A percentile compares a stretch with the other conserved stretches of the same genome.
Evolutionary conservation across 1,140 invertebrate species (phyloP).

Genomic region (Hestina assimilis): DNA sequence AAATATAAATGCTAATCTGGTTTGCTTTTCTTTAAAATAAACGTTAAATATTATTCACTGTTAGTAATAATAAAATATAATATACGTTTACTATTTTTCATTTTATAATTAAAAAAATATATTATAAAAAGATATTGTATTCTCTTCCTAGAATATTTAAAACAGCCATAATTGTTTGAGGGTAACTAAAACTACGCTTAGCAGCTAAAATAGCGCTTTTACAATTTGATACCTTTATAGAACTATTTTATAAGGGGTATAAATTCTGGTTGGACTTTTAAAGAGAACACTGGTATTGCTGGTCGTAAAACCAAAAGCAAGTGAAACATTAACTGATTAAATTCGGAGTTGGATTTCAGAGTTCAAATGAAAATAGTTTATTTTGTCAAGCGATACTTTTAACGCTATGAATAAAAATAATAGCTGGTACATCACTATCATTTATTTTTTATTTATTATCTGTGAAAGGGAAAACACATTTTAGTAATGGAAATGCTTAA

Average conservation of each 20-base stretch:
- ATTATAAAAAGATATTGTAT: not conserved
- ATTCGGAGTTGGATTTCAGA: slow-evolving; percentile 28
- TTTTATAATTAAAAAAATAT: not conserved
- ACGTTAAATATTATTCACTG: no score
- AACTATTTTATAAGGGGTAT: slow-evolving; percentile 31
- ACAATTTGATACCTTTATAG: slow-evolving; percentile 5
- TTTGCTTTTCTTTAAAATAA: no score
- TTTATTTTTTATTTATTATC: no score
- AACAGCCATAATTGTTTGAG: not conserved
- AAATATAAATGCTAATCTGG: no score
- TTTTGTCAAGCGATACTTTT: not conserved
- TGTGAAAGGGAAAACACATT: no score
- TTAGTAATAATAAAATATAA: no score
- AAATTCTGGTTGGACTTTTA: slow-evolving; percentile 48
- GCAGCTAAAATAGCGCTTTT: not conserved
- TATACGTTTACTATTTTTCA: no score
- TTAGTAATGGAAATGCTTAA: no score
- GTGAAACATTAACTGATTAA: slow-evolving; percentile 67
- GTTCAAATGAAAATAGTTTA: not conserved
- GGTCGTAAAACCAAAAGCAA: slow-evolving; percentile 53
- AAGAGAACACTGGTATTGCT: slow-evolving; percentile 41
- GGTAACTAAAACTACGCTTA: not conserved
- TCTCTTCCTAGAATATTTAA: not conserved
- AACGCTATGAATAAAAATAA: not conserved
- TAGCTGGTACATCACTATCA: not conserved